phyloP scores from a whole-genome alignment of 2,888 invertebrate species.

The Archaeoteleia sp. region DNA sequence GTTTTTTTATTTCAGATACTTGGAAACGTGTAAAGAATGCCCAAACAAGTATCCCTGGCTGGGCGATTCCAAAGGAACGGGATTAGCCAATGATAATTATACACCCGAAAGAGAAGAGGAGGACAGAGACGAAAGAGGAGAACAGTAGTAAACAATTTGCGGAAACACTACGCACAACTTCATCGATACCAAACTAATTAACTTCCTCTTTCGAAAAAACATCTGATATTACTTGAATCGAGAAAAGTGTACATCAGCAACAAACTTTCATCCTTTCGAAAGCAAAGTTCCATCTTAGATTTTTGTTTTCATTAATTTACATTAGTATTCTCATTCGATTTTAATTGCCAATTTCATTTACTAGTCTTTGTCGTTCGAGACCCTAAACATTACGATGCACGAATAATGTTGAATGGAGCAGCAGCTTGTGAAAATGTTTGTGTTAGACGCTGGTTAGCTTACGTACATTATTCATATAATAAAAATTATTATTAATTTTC shows the following conservation, averaged over 20 bases:
- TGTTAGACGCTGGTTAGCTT: constrained; percentile 27
- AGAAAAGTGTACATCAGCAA: constrained; percentile 1
- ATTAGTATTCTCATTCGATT: constrained; percentile 27
- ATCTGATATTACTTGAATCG: neutral
- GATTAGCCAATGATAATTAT: constrained; percentile 87
- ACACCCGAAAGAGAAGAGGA: constrained; percentile 79
- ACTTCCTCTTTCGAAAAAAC: constrained; percentile 24
- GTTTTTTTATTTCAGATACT: constrained; percentile 78
- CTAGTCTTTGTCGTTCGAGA: constrained; percentile 46
- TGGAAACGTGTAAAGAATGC: constrained; percentile 91
- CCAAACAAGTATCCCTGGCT: constrained; percentile 92
- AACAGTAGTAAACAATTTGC: constrained; percentile 15
- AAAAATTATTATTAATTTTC: too few relatives aligned
- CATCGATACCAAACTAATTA: constrained; percentile 35
- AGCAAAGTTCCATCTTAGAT: constrained; percentile 40
- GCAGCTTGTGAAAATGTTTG: constrained; percentile 17
- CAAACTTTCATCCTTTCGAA: constrained; percentile 17
- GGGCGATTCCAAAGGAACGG: constrained; percentile 90
- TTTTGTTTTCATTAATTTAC: constrained; percentile 23
- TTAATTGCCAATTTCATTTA: constrained; percentile 42
- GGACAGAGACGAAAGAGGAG: constrained; percentile 29
- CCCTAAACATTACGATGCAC: constrained; percentile 19
- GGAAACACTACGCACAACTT: constrained; percentile 1
- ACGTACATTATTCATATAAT: too few relatives aligned
- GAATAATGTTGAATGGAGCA: constrained; percentile 38